phyloP scores from a whole-genome alignment of 2,113 vertebrate genomes.

The Panthera tigris region DNA sequence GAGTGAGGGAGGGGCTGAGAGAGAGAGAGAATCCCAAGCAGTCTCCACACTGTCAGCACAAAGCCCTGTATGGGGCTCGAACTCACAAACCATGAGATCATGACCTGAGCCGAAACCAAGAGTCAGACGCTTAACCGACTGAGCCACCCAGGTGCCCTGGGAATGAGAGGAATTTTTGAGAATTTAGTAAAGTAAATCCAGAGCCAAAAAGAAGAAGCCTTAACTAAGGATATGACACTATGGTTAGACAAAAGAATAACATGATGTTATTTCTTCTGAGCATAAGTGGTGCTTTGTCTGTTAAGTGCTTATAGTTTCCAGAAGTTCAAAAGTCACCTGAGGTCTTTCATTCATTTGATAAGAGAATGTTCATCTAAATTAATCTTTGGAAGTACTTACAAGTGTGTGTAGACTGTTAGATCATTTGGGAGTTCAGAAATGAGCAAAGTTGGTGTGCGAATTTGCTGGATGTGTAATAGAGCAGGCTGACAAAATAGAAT shows the following conservation, averaged over 20 bases:
- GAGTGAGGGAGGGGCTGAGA: no score
- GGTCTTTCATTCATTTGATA: constrained; percentile 20
- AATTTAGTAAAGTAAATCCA: not conserved
- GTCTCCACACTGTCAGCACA: no score
- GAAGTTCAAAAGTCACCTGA: constrained; percentile 9
- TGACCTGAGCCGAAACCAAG: no score
- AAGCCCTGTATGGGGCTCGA: no score
- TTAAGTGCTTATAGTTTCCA: constrained; percentile 3
- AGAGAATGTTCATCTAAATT: not conserved
- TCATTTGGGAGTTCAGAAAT: not conserved
- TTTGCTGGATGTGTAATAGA: not conserved
- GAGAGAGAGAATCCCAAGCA: no score
- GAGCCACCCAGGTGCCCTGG: no score
- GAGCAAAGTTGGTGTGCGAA: not conserved
- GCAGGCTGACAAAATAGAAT: not conserved
- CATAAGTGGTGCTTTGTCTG: not conserved
- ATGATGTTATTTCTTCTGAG: not conserved
- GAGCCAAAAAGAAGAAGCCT: not conserved
- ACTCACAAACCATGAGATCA: no score
- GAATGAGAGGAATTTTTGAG: not conserved
- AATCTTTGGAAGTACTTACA: not conserved
- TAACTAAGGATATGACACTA: not conserved
- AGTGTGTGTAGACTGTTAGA: not conserved
- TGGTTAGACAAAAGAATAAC: not conserved
- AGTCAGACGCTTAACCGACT: no score